These are phyloP conservation scores for Teleiodes luculella DNA, from an alignment of 2,888 invertebrate genomes.

Conservation along the genomic window DNA sequence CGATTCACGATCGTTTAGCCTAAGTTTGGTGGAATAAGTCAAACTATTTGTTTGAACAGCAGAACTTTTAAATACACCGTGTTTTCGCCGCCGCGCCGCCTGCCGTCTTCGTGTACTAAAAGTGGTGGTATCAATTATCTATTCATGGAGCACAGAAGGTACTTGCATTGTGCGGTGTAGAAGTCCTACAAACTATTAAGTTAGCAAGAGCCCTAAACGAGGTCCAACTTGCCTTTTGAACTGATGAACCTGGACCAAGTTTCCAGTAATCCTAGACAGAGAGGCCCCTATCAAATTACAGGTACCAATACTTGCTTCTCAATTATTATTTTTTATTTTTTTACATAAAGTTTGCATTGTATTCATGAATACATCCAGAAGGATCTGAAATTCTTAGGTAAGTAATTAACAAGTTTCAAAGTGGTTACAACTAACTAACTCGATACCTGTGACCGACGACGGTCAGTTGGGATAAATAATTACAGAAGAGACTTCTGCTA, in stretches of 20 bases:
- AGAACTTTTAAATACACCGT: neutral
- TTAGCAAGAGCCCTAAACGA: conserved; percentile 34
- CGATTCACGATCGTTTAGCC: neutral
- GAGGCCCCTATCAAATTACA: conserved; percentile 25
- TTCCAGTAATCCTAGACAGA: conserved; percentile 28
- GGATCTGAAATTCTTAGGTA: neutral
- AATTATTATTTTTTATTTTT: neutral
- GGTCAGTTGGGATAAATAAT: conserved; percentile 62
- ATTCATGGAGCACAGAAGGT: conserved; percentile 10
- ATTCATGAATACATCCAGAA: neutral
- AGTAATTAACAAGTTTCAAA: conserved; percentile 29
- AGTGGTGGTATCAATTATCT: neutral
- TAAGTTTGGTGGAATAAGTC: neutral
- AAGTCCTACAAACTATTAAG: conserved; percentile 50
- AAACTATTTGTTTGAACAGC: too few relatives aligned
- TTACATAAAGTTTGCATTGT: neutral
- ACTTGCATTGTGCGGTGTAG: conserved; percentile 20
- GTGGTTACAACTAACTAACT: conserved; percentile 48
- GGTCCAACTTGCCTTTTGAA: conserved; percentile 40
- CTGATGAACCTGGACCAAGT: conserved; percentile 39
- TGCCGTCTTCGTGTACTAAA: neutral
- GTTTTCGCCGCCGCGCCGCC: neutral
- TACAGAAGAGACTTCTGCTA: conserved; percentile 53
- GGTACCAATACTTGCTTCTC: conserved; percentile 8
- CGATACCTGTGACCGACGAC: conserved; percentile 54